Conservation (phyloP, 2,797 vertebrate species). For the Brachyalestes nurse region DNA sequence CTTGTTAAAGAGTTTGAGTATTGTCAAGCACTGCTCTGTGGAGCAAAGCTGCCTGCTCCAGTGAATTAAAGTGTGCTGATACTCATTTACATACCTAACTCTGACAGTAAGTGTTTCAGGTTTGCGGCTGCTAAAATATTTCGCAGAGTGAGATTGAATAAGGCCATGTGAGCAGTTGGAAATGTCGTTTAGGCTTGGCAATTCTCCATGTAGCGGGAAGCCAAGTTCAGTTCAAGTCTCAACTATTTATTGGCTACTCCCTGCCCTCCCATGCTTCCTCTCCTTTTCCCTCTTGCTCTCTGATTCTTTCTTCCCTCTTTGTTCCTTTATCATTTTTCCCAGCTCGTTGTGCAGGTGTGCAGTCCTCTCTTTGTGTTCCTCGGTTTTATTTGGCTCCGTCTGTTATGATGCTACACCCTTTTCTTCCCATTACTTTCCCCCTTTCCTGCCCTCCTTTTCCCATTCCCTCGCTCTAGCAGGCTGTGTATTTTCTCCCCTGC, state of each 20-base stretch:
- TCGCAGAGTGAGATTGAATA: constrained; percentile 1
- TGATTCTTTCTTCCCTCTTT: constrained; percentile 6
- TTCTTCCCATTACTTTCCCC: constrained; percentile 25
- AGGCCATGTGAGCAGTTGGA: background rate
- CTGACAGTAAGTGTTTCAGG: background rate
- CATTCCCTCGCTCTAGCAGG: constrained; percentile 46
- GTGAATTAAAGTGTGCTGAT: constrained; percentile 3
- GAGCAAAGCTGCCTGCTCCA: background rate
- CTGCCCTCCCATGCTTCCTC: background rate
- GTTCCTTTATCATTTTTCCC: constrained; percentile 2
- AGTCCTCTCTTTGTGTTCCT: background rate
- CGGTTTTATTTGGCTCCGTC: constrained; percentile 21
- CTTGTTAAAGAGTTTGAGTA: background rate
- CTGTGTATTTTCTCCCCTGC: constrained; percentile 55
- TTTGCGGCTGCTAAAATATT: background rate
- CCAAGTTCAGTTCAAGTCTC: constrained; percentile 35
- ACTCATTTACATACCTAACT: background rate
- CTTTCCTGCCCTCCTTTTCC: constrained; percentile 43
- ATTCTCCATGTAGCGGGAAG: background rate
- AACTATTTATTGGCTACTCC: constrained; percentile 28
- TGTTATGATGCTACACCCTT: constrained; percentile 32
- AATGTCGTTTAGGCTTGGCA: background rate
- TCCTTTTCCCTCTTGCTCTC: background rate
- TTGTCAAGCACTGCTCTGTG: background rate
- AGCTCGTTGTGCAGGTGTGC: background rate